Percentiles rank a stretch among this genome's conserved stretches.
Evolutionary conservation across 1,140 invertebrate genomes (phyloP).

Genomic region (Lysiphlebus fabarum): DNA sequence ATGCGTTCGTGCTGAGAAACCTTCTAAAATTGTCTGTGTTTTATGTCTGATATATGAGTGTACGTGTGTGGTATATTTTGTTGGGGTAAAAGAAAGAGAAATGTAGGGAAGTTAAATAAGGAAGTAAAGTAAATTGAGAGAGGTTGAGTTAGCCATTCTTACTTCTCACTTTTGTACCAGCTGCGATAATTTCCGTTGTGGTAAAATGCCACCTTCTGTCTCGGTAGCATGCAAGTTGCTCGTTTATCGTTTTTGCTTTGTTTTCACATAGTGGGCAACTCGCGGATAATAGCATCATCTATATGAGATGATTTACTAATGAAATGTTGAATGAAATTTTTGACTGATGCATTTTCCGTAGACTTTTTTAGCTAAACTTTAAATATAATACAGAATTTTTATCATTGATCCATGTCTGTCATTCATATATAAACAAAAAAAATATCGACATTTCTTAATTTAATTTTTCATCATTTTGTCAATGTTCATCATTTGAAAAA

Average conservation of each 20-base stretch:
- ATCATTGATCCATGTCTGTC: no score
- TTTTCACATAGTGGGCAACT: slow-evolving; percentile 24
- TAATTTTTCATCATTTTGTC: no score
- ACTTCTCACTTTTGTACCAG: slow-evolving; percentile 18
- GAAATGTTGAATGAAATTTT: slow-evolving; percentile 20
- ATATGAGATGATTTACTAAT: slow-evolving; percentile 29
- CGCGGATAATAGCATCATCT: slow-evolving; percentile 29
- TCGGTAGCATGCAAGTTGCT: slow-evolving; percentile 31
- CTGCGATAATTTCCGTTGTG: slow-evolving; percentile 36
- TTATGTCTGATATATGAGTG: neutral
- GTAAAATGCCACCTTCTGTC: slow-evolving; percentile 32
- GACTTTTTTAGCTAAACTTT: no score
- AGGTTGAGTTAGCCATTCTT: neutral
- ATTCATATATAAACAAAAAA: no score
- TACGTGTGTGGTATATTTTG: neutral
- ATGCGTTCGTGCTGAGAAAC: no score
- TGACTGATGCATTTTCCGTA: no score
- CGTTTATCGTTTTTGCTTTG: slow-evolving; percentile 37
- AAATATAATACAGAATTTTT: no score
- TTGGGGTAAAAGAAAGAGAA: neutral
- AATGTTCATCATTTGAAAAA: no score
- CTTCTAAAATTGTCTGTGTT: no score
- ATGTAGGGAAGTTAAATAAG: neutral
- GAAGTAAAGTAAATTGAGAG: slow-evolving; percentile 9
- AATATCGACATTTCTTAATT: no score